Conservation (phyloP, 2,888 invertebrate species). For the Branchellion lobata region DNA sequence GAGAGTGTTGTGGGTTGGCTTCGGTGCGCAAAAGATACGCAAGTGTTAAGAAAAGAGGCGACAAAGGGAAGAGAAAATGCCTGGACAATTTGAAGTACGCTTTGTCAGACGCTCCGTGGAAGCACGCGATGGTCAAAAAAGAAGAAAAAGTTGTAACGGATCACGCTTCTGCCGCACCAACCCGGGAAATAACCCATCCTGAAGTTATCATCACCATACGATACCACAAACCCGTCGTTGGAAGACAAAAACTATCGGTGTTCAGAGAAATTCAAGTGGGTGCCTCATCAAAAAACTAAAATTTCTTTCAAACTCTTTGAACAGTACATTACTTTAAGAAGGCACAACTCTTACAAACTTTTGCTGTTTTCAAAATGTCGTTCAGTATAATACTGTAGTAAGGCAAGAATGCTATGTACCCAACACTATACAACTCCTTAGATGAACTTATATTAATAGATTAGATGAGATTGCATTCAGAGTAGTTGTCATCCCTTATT, state of each 20-base stretch:
- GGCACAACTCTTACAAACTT: no score
- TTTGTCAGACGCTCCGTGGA: conserved; percentile 1
- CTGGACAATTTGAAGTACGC: background rate
- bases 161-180: background rate
- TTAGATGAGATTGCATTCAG: no score
- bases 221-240: background rate
- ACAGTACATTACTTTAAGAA: no score
- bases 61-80: background rate
- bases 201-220: background rate
- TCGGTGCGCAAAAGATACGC: background rate
- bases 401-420: no score
- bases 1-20: background rate
- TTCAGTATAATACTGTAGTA: no score
- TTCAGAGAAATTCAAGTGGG: background rate
- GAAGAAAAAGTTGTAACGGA: background rate
- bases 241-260: background rate
- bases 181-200: background rate
- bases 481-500: no score
- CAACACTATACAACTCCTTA: no score
- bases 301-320: no score
- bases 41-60: background rate
- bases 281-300: no score
- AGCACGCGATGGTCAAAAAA: conserved; percentile 9
- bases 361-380: no score
- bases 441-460: no score